Evolutionary conservation across 2,797 vertebrate genomes (phyloP), one percentile per base, ranked within the genome.

Genomic region (Manis crassicaudata): DNA sequence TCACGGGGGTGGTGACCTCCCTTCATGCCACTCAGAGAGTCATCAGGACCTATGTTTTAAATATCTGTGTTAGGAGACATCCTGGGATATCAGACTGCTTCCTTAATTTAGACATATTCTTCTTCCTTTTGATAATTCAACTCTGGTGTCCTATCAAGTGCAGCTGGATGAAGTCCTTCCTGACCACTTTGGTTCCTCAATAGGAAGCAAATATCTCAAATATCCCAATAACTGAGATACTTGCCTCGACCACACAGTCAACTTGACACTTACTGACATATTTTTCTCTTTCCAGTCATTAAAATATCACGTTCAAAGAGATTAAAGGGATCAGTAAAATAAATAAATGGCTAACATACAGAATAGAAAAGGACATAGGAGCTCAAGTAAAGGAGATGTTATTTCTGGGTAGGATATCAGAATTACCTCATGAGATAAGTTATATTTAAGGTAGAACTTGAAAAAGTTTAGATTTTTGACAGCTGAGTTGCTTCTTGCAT

Each of bases 251-350:
- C 8, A 7, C 21, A 7, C 5, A 60, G 60, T 93, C 17, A 81
- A 82, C 52, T 82, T 80, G 77, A 81, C 46, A 68, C 91, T 70
- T 63, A 52, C 58, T 96, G 68, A 76, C 46, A 50, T 52, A 21
- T 1, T 75, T 94, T 65, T 29, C n/a, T 95, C 37, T 88, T 90
- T 75, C 21, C 23, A 60, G 43, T 84, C 77, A 88, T 87, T 87
- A 87, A 92, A 93, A 62, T 63, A 79, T 62, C 21, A 23, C 67
- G 65, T 54, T 83, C 70, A 80, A 68, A 87, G 21, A 85, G 46
- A 56, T 85, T 88, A 82, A 86, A 63, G 35, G 72, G 27, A 27
- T 1, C 23, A 67, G 58, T 76, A 70, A 63, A 25, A 76, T 17
- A 67, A 0, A 50, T 40, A 93, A 56, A n/a, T 25, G 37, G 43